phyloP scores from a whole-genome alignment of 2,888 invertebrate genomes.

The Conops quadrifasciatus region DNA sequence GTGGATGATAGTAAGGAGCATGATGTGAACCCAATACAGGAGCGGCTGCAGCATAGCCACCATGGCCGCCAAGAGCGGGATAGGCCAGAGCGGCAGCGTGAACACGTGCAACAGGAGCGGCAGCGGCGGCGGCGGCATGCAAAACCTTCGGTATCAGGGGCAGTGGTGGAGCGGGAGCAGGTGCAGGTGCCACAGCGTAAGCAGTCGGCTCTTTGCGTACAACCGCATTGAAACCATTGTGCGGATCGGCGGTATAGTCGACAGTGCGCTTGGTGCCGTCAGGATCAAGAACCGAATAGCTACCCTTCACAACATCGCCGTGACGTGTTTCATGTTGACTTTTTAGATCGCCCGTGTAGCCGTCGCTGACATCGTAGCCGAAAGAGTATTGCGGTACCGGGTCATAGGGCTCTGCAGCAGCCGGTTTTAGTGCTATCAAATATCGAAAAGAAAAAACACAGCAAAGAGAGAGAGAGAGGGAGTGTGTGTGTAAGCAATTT shows the following conservation, averaged over 20 bases:
- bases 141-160: conserved; percentile 54
- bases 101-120: conserved; percentile 53
- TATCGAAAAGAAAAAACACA: neutral
- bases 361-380: conserved; percentile 67
- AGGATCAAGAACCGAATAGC: conserved; percentile 67
- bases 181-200: conserved; percentile 51
- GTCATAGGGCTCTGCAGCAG: conserved; percentile 61
- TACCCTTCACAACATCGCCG: conserved; percentile 73
- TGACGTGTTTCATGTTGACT: conserved; percentile 72
- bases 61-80: conserved; percentile 54
- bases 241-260: conserved; percentile 69
- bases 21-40: conserved; percentile 40
- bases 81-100: conserved; percentile 58
- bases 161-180: conserved; percentile 52
- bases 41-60: conserved; percentile 47
- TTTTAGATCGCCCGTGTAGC: conserved; percentile 67
- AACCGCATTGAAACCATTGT: conserved; percentile 65
- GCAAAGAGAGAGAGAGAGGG: neutral
- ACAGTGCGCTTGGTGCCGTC: conserved; percentile 73
- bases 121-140: conserved; percentile 50
- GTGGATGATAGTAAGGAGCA: conserved; percentile 52
- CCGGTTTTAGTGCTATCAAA: conserved; percentile 51
- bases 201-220: conserved; percentile 62
- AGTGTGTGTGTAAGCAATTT: neutral
- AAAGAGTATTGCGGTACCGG: conserved; percentile 66